These are phyloP conservation scores for Vulpes lagopus DNA, from an alignment of 2,113 vertebrate species.

Conservation along the genomic window DNA sequence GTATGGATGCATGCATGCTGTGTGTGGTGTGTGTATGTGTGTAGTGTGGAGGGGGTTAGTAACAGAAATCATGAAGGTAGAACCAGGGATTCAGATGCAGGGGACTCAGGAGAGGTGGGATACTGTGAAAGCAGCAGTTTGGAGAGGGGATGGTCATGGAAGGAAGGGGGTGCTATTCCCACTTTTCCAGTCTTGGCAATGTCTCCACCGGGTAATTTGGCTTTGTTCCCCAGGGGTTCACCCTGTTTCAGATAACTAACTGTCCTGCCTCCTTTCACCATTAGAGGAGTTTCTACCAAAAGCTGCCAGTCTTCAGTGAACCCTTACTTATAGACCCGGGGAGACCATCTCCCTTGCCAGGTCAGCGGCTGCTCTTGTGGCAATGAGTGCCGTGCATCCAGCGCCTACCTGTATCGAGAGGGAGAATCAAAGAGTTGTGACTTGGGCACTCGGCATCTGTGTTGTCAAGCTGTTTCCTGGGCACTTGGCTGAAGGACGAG, in stretches of 20 bases:
- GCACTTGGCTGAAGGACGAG: background rate
- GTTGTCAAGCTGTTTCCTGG: background rate
- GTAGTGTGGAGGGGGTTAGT: background rate
- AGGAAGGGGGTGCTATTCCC: background rate
- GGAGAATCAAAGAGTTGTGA: too few relatives aligned
- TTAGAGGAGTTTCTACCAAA: background rate
- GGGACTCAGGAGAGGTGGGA: background rate
- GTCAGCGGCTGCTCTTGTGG: background rate
- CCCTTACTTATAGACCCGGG: background rate
- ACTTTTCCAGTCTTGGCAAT: too few relatives aligned
- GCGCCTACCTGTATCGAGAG: background rate
- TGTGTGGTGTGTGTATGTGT: background rate
- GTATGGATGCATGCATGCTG: background rate
- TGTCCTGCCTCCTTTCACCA: background rate
- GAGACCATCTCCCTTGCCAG: background rate
- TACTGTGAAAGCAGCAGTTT: background rate
- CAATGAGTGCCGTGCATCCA: background rate
- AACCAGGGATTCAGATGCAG: fast-evolving
- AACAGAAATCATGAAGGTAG: background rate
- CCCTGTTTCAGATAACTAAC: background rate
- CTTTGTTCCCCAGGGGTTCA: background rate
- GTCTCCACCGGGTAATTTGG: background rate
- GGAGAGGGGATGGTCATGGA: background rate
- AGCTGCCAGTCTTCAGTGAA: background rate
- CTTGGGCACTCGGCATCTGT: background rate